phyloP scores from a whole-genome alignment of 2,888 invertebrate species.

The Dysmachus trigonus region DNA sequence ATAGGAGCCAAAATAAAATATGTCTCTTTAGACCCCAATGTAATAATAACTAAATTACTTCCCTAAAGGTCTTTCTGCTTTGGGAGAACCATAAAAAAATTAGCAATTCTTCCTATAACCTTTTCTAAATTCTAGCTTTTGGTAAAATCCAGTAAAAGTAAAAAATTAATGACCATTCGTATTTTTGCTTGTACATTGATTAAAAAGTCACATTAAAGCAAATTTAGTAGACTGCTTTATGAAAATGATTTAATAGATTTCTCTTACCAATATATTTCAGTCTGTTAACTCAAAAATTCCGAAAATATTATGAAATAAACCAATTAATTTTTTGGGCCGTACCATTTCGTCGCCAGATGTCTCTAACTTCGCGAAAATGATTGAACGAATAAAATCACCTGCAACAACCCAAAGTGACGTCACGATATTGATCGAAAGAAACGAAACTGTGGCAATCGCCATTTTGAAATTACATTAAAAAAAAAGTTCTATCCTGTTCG shows the following conservation, averaged over 20 bases:
- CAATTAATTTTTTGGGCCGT: not conserved
- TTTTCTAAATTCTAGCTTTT: too few relatives aligned
- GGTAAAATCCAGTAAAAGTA: too few relatives aligned
- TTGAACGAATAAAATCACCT: not conserved
- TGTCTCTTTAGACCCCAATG: too few relatives aligned
- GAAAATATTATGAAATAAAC: not conserved
- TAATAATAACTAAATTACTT: too few relatives aligned
- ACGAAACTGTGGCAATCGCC: slow-evolving; percentile 48
- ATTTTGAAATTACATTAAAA: slow-evolving; percentile 54
- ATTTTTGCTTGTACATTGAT: too few relatives aligned
- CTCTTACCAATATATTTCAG: not conserved
- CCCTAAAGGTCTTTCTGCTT: too few relatives aligned
- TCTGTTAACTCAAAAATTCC: not conserved
- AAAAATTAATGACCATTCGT: too few relatives aligned
- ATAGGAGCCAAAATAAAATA: too few relatives aligned
- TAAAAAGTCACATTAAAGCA: not conserved
- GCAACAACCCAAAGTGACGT: slow-evolving; percentile 39
- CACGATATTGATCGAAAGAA: slow-evolving; percentile 48
- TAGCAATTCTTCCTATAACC: too few relatives aligned
- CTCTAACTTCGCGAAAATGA: not conserved
- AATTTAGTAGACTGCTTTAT: not conserved
- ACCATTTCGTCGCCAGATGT: not conserved
- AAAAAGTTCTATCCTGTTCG: slow-evolving; percentile 54
- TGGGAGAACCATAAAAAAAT: too few relatives aligned
- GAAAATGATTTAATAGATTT: not conserved